Evolutionary conservation across 2,797 vertebrate genomes (phyloP), one percentile per base, ranked within the genome.

Genomic region (Hipposideros larvatus): DNA sequence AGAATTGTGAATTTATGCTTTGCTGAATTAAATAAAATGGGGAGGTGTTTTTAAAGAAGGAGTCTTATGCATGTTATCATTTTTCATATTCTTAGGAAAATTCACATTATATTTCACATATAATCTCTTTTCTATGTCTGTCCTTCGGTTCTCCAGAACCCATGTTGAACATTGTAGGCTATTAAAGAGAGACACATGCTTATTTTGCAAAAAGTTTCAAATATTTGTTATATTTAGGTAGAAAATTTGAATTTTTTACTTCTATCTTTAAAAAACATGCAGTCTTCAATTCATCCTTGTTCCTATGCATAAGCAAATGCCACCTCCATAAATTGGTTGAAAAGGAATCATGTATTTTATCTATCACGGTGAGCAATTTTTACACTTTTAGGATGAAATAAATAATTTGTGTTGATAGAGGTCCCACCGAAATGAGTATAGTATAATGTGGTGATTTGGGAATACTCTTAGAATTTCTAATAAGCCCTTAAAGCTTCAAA

Each of bases 381-480:
- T 70, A 91, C 0, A 41, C 37, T 95, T 93, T 86, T 41, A 90
- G 26, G 65, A 41, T 93, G 83, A 94, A 97, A 89, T 90, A 92
- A 79, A 84, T 97, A 93, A 75, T 91, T 98, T 97, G 93, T 97
- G 87, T 92, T 90, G 77, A 28, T 91, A 82, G 84, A 91, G 68
- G 79, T 22, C 21, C 53, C 41, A 91, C 46, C 51, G 86, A 93
- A 92, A 73, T 91, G 59, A 92, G 66, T 88, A 21, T 19, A 77
- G 48, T 84, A 78, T 96, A 96, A 95, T 96, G 87, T 97, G 96
- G 97, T 98, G 96, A 97, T 98, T 98, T 98, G 98, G 97, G 95
- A 98, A 85, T 97, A 96, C 95, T 97, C 87, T 97, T 98, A 97
- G 97, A 98, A 98, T 98, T 98, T 97, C 96, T 97, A 94, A 91